These are phyloP conservation scores for Drosophila ercepeae DNA, from an alignment of 1,140 invertebrate genomes.

Conservation along the genomic window DNA sequence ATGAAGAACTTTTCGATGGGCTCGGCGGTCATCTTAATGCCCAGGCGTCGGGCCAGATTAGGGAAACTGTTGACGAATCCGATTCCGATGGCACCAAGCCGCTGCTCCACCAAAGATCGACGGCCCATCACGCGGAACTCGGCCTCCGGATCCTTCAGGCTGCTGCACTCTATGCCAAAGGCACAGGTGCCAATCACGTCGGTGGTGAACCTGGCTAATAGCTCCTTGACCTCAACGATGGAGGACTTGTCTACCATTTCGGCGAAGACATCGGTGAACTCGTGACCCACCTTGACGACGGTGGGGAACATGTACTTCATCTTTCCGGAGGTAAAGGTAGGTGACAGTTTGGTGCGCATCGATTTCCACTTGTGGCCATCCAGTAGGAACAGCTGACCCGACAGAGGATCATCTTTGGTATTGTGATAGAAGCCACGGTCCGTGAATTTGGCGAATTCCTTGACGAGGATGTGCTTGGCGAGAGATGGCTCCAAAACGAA, in stretches of 20 bases:
- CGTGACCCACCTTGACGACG: slow-evolving; percentile 70
- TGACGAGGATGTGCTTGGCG: slow-evolving; percentile 86
- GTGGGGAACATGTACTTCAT: slow-evolving; percentile 85
- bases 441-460: slow-evolving; percentile 85
- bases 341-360: slow-evolving; percentile 85
- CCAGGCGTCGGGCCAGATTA: slow-evolving; percentile 42
- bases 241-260: slow-evolving; percentile 25
- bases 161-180: slow-evolving; percentile 87
- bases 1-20: slow-evolving; percentile 85
- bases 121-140: slow-evolving; percentile 84
- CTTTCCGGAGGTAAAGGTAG: slow-evolving; percentile 86
- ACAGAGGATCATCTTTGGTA: slow-evolving; percentile 84
- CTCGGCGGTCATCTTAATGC: slow-evolving; percentile 81
- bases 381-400: slow-evolving; percentile 83
- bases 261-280: slow-evolving; percentile 64
- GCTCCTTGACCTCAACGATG: slow-evolving; percentile 60
- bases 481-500: slow-evolving; percentile 85
- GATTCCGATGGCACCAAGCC: slow-evolving; percentile 20
- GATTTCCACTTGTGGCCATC: slow-evolving; percentile 85
- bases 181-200: slow-evolving; percentile 86
- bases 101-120: slow-evolving; percentile 39
- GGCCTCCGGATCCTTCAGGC: slow-evolving; percentile 84
- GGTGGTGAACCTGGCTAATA: slow-evolving; percentile 75
- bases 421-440: slow-evolving; percentile 84
- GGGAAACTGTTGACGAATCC: slow-evolving; percentile 55